Evolutionary conservation across 2,888 invertebrate genomes (phyloP), one percentile per base, ranked within the genome.

Genomic region (Drosophila aldrichi): DNA sequence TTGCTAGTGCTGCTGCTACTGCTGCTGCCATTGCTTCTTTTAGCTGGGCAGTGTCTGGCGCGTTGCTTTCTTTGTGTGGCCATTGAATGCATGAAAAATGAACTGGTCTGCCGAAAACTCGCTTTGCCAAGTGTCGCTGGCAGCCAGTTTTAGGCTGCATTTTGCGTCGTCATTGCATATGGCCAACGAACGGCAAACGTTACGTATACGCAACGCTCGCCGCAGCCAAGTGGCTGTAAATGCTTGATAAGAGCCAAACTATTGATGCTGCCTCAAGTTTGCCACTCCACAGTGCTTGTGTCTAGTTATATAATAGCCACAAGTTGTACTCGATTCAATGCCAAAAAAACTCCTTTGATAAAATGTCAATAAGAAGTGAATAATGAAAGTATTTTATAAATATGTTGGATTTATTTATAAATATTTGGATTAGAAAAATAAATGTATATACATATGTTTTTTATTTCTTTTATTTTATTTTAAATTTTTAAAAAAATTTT

Each of bases 51-150:
- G 72, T 80, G 88, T 81, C 83, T 84, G 88, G 72, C 74, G 79
- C 70, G 69, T 72, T 68, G 82, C 79, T 77, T 80, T 81, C 79
- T 77, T 80, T 81, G 78, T 78, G 60, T 59, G 81, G 67, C 78
- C 87, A 68, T 81, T 88, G 82, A 89, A 85, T 89, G 88, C 84
- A 85, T 85, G 84, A 85, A 85, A 83, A 83, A 83, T 83, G 89
- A 83, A 83, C 84, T 89, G 77, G 74, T 38, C 36, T 66, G 29
- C 81, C 38, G 77, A 57, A 79, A 75, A 68, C 70, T 74, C 89
- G 66, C 36, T 76, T 76, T 66, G 77, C 68, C 70, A 78, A 78
- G 74, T 79, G 79, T 79, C 81, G 81, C 69, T 89, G 70, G 68
- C 88, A 79, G 88, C 70, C 74, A 78, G 73, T 89, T 54, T 52